Base-by-base conservation (phyloP, 2,888 invertebrate species). In the Apomyelois bistriatella region DNA sequence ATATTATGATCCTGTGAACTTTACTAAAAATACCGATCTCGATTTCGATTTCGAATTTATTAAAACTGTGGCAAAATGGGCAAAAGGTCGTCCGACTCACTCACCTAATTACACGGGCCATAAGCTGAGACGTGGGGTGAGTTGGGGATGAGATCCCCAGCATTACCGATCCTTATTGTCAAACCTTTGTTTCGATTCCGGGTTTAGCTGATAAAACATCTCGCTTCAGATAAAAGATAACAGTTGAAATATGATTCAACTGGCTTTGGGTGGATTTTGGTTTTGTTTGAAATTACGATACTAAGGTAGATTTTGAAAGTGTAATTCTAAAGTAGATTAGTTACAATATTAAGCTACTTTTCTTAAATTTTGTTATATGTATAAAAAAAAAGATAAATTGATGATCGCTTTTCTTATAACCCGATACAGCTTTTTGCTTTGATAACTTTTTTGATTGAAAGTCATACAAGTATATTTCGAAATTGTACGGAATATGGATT, bases 31-130 rank as follows among this genome's bases (percentile, higher is more conserved):
- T 46, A 32, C 32, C 16, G 32, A 46, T 46, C 46, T 15, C 32
- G 46, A 46, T 46, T 46, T 15, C 32, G 46, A 46, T 46, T 46
- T 46, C 15, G 46, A 15, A 46, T 46, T 46, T 13, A 12, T 30
- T 28, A 10, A 57, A 54, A 55, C 47, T 48, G 22, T 43, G 3
- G 55, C 53, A 58, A 58, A 65, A 64, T 59, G 64, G 60, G 57
- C 43, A 49, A 58, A 65, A 65, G 66, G 68, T 66, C 60, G 62
- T 53, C 53, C 64, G 57, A 68, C 69, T 68, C 68, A 66, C 58
- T 58, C 70, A 61, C 59, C 63, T 74, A 74, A 75, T 74, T 72
- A 72, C 65, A 67, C 65, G 68, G 63, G 15, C 59, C 64, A 66
- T 61, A 61, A 64, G 48, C 48, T 28, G 48, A 49, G 37, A 37